A percentile compares a stretch with the other conserved stretches of the same genome.
Conservation (phyloP, 2,113 vertebrate genomes). For the Motacilla tschutschensis region DNA sequence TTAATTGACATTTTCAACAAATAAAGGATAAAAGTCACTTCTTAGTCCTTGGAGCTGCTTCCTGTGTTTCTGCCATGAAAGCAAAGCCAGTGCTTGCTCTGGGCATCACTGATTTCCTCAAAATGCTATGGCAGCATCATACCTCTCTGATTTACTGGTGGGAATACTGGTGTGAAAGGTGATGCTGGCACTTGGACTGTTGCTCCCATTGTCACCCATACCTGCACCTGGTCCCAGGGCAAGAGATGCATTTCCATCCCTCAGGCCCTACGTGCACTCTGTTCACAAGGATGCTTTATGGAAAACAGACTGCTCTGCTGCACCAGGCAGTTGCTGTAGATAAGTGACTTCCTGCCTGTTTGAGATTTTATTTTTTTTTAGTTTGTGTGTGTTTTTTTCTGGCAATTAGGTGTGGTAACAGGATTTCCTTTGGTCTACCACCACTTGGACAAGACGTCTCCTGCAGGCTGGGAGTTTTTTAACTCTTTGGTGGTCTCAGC, state of each 20-base stretch:
- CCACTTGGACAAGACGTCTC: constrained; percentile 21
- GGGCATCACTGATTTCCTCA: neutral
- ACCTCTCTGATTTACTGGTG: neutral
- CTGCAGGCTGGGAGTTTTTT: neutral
- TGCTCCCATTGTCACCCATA: neutral
- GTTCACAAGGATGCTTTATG: neutral
- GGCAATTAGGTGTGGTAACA: constrained; percentile 52
- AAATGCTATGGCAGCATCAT: fast-evolving
- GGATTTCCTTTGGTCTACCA: constrained; percentile 57
- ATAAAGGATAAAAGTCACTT: constrained; percentile 66
- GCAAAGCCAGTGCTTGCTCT: neutral
- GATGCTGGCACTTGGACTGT: neutral
- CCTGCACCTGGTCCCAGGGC: neutral
- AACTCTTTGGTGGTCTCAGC: neutral
- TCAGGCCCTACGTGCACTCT: neutral
- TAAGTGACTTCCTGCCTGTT: constrained; percentile 29
- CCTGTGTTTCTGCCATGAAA: neutral
- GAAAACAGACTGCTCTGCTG: neutral
- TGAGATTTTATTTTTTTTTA: neutral
- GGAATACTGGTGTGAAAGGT: neutral
- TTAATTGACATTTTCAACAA: constrained; percentile 82
- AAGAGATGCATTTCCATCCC: neutral
- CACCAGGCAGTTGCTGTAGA: neutral
- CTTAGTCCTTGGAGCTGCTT: constrained; percentile 20
- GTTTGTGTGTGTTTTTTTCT: neutral